phyloP scores from a whole-genome alignment of 2,888 invertebrate species.

The Cosmia trapezina region DNA sequence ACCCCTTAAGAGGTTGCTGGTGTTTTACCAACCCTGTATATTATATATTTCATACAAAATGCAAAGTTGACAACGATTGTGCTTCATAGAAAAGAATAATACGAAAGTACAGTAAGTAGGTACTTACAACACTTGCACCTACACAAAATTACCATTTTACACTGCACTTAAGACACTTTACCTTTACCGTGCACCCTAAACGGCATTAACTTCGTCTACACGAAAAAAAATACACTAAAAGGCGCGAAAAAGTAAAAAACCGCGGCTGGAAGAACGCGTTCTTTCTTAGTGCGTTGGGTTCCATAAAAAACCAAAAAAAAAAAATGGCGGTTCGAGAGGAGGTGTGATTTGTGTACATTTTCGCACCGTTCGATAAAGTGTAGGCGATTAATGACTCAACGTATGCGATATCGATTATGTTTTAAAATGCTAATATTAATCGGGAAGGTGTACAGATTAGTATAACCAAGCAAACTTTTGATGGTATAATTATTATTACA shows the following conservation, averaged over 20 bases:
- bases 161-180: constrained; percentile 40
- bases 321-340: constrained; percentile 77
- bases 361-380: constrained; percentile 83
- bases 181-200: constrained; percentile 50
- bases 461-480: constrained; percentile 29
- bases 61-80: neutral
- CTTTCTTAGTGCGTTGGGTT: constrained; percentile 75
- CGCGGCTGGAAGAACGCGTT: constrained; percentile 80
- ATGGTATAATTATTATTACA: constrained; percentile 29
- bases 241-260: constrained; percentile 70
- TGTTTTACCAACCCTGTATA: too few relatives aligned
- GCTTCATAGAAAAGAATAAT: constrained; percentile 4
- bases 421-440: constrained; percentile 68
- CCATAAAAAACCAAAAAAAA: constrained; percentile 73
- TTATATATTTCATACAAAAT: neutral
- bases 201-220: constrained; percentile 74
- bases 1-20: too few relatives aligned
- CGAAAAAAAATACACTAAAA: constrained; percentile 72
- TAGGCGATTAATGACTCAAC: constrained; percentile 80
- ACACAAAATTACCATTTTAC: constrained; percentile 25
- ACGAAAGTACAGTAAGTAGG: neutral
- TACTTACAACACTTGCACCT: neutral
- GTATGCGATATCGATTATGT: constrained; percentile 80
- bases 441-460: constrained; percentile 41
- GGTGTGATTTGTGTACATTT: constrained; percentile 88